Percentiles rank a stretch among this genome's conserved stretches.
These are phyloP conservation scores for Lacanobia oleracea DNA, from an alignment of 2,888 invertebrate species.

Conservation along the genomic window DNA sequence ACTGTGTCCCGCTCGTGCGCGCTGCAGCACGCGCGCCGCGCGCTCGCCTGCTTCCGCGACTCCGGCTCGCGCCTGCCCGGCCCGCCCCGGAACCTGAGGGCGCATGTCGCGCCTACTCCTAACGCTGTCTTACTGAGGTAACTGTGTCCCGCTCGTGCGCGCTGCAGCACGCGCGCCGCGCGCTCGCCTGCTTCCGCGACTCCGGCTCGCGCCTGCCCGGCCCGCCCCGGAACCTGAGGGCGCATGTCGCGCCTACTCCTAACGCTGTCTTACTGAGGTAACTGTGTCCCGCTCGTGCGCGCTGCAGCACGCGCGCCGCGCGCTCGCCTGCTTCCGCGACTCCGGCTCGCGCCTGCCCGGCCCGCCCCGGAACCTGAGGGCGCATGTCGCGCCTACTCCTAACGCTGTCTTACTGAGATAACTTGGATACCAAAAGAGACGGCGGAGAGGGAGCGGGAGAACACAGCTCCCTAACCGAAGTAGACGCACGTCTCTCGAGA, in stretches of 20 bases:
- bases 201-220: conserved; percentile 94
- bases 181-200: conserved; percentile 95
- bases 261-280: conserved; percentile 84
- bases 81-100: conserved; percentile 91
- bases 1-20: conserved; percentile 89
- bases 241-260: conserved; percentile 85
- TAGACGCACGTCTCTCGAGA: no score
- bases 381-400: conserved; percentile 85
- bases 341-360: conserved; percentile 94
- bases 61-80: conserved; percentile 94
- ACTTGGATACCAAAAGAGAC: no score
- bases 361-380: conserved; percentile 91
- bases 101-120: conserved; percentile 85
- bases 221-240: conserved; percentile 91
- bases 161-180: conserved; percentile 93
- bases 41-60: conserved; percentile 95
- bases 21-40: conserved; percentile 93
- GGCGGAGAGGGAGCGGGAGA: no score
- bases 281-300: conserved; percentile 91
- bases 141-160: conserved; percentile 89
- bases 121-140: conserved; percentile 84
- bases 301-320: conserved; percentile 93
- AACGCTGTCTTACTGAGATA: conserved; percentile 75
- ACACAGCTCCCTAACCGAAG: no score
- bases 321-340: conserved; percentile 95